phyloP scores from a whole-genome alignment of 1,140 invertebrate species.

The Diachasma alloeum region DNA sequence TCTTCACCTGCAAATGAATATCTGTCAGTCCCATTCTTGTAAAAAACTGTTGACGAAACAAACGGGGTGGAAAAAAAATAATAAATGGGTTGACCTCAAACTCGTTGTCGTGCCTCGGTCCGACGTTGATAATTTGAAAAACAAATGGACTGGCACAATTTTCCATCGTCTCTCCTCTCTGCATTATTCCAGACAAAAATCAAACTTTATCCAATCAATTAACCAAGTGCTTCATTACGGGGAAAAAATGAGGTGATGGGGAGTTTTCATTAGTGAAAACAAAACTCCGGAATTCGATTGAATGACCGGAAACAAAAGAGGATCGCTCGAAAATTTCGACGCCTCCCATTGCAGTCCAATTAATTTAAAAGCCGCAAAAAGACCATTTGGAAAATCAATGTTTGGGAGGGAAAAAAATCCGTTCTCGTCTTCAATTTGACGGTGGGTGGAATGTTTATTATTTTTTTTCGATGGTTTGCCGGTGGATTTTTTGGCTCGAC shows the following conservation, averaged over 20 bases:
- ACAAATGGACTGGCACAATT: not conserved
- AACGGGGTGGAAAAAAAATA: not conserved
- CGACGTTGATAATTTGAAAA: not conserved
- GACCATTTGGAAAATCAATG: not conserved
- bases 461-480: not conserved
- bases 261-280: not conserved
- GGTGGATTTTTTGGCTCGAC: not conserved
- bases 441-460: not conserved
- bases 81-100: not conserved
- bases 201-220: not conserved
- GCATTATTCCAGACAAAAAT: not conserved
- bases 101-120: not conserved
- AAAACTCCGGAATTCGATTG: not conserved
- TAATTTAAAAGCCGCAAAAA: not conserved
- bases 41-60: not conserved
- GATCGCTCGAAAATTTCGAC: not conserved
- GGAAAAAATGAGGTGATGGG: not conserved
- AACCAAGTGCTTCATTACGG: not conserved
- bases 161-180: not conserved
- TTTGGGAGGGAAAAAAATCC: not conserved
- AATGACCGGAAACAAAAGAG: not conserved
- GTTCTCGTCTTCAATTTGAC: not conserved
- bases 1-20: conserved; percentile 31
- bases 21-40: not conserved
- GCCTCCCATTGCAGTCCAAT: not conserved